Evolutionary conservation across 2,113 vertebrate genomes (phyloP), one percentile per base, ranked within the genome.

Genomic region (Epinephelus lanceolatus): DNA sequence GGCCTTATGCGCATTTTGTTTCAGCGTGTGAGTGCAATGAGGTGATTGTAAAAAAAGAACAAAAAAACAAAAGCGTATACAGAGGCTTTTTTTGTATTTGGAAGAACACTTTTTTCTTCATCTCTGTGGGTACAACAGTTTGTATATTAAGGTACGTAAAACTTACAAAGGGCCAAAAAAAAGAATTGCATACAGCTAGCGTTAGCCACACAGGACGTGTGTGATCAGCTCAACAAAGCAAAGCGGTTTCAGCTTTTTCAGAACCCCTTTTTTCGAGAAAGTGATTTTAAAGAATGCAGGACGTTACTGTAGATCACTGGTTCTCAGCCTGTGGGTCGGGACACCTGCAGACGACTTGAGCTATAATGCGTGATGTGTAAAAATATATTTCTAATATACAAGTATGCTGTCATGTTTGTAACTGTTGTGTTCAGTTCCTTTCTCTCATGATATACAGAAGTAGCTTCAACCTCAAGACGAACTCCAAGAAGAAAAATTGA

Each of bases 1-100:
- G 94, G 95, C 94, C 95, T 96, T 96, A 94, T 91, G 93, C 85
- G 86, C 90, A 76, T 93, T 93, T 86, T 81, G 81, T 86, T 87
- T 92, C 89, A 80, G 56, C 87, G 89, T 80, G 86, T 94, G 93
- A 92, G 94, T 91, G 93, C 95, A 94, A 92, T 86, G 72, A 93
- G 90, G 78, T 92, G 89, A 93, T 91, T 92, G 91, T 91, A 90
- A 84, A 84, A 45, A 45, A 42, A 42, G 5, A 30, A 30, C 30
- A 3, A 45, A 45, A 45, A 12, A 45, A 45, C 8, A 12, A 88
- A 84, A 25, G 52, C 69, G n/a, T 86, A 76, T 80, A 78, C 47
- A 77, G 55, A 90, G 68, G 37, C 30, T 14, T 37, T 68, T 90
- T 93, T 92, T 88, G 80, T 88, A 83, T 85, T 81, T 87, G 77